Base-by-base conservation (phyloP, 2,888 invertebrate species). In the Himalopsyche anomala region DNA sequence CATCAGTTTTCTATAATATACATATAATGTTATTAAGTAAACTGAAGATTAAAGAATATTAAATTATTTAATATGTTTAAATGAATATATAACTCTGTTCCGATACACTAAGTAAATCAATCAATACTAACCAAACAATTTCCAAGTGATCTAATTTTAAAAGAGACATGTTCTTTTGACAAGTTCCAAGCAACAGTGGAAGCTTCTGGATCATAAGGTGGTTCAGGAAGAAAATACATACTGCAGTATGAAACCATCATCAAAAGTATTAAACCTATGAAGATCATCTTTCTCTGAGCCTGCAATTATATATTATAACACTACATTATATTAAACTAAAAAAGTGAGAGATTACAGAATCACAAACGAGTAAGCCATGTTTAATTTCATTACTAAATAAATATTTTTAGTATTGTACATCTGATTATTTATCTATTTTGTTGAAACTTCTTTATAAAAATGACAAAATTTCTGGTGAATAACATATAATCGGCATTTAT, bases 211-310 rank as follows among this genome's bases (percentile, higher is more conserved):
- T 54, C 74, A 38, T 5, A 74, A n/a, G 15, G 90, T 84, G 91
- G 88, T 28, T 89, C 90, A 2, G 95, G 95, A 79, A 97, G 91
- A 89, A 96, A 95, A 91, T 95, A 95, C 87, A 97, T 94, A 28
- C 94, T 92, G n/a, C 95, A 94, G 90, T 94, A 97, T 0, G 95
- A 95, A 0, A 94, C 90, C 0, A 95, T 94, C 94, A 96, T 96
- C 0, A 93, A 88, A 0, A 93, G 89, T 80, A 97, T 94, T 0
- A 97, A 91, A 0, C 92, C 89, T 91, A 96, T 94, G 90, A 97
- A 97, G 83, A 97, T 95, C 0, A 94, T 90, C 91, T 97, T 97
- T 88, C 97, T 94, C 89, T 93, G 93, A 6, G 91, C 91, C 92
- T 94, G 91, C 45, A 92, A 92, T 84, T 42, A 87, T 85, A 87